Conservation (phyloP, 1,140 invertebrate genomes). For the Chymomyza costata region DNA sequence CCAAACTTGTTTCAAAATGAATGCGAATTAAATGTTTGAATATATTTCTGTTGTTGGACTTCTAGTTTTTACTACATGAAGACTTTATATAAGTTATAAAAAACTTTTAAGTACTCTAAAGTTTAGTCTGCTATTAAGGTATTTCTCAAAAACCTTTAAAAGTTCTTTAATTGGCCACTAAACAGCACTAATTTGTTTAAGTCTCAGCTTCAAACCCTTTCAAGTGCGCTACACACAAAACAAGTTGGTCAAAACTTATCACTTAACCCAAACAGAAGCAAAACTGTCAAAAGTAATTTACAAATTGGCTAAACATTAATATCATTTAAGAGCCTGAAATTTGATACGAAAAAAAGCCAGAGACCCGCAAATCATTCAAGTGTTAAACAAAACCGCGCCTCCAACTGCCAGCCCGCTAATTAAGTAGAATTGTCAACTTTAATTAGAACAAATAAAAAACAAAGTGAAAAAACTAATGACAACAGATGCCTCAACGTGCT, state of each 20-base stretch:
- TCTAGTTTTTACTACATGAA: no score
- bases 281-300: slow-evolving; percentile 45
- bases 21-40: no score
- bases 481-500: slow-evolving; percentile 28
- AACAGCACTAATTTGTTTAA: no score
- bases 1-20: no score
- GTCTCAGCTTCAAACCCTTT: no score
- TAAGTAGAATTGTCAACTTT: slow-evolving; percentile 69
- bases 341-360: slow-evolving; percentile 33
- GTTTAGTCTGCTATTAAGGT: no score
- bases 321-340: slow-evolving; percentile 50
- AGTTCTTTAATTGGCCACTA: no score
- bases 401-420: slow-evolving; percentile 43
- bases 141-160: no score
- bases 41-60: no score
- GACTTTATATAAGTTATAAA: no score
- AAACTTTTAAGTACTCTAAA: no score
- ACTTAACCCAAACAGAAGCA: slow-evolving; percentile 40
- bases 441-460: slow-evolving; percentile 64
- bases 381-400: slow-evolving; percentile 43
- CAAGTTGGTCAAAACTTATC: slow-evolving; percentile 11
- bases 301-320: slow-evolving; percentile 32
- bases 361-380: slow-evolving; percentile 33
- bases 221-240: no score
- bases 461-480: slow-evolving; percentile 11